Base-by-base conservation (phyloP, 1,140 invertebrate genomes). In the Achatina immaculata region DNA sequence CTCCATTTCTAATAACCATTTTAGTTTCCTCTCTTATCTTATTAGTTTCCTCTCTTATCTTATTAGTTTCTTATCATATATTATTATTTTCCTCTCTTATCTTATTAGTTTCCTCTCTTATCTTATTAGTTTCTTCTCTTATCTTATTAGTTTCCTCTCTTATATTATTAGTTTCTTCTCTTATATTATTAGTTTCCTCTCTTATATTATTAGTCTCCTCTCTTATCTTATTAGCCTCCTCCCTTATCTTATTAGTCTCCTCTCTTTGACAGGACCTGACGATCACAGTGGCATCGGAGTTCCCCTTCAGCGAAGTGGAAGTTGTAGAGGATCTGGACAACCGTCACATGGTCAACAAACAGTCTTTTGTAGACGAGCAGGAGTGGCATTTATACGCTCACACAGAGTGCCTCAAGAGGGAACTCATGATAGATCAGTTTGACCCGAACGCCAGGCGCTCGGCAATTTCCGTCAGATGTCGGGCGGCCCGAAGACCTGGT, bases 341-440 rank as follows among this genome's bases (percentile, higher is more conserved):
- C 69, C 83, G 88, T 34, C 90, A 91, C 82, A 85, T 88, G 65
- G 89, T 91, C 34, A 91, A 90, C 80, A 89, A 87, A 81, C 90
- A 90, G 73, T 89, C 88, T 1, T 91, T 91, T 81, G 90, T 91
- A 14, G 90, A 91, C 81, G 90, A 91, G 85, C 90, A 91, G 82
- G 90, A 91, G 80, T 91, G 90, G 90, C 84, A 87, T 77, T 84
- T 91, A 19, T 90, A 91, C 85, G 87, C 87, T 42, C 90, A 91
- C 80, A 90, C 89, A 4, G 89, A 91, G 83, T 90, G 90, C 84
- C 84, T 86, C 34, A 84, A 87, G 77, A 85, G 87, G 79, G 88
- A 90, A 78, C 84, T 91, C 40, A 85, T 88, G n/a, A 88, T 89
- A 74, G 89, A 91, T 75, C 87, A 90, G 72, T 86, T 87, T 36